Conservation (phyloP, 1,140 invertebrate genomes). For the Sminthurides bifidus region DNA sequence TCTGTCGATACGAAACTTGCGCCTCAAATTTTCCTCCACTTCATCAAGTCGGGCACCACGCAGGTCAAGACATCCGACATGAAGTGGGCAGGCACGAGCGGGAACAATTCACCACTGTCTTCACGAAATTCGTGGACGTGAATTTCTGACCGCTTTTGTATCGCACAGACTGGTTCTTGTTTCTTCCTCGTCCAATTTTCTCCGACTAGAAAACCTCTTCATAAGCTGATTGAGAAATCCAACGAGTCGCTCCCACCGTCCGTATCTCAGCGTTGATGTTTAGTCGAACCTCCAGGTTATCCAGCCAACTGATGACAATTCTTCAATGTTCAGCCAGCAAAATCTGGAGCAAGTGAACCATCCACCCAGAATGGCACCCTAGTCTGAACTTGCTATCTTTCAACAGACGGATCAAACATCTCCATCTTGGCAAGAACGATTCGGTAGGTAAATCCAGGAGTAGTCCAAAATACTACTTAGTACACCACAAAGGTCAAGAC, state of each 20-base stretch:
- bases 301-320: not conserved
- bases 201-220: conserved; percentile 29
- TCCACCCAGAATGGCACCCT: conserved; percentile 37
- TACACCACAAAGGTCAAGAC: conserved; percentile 37
- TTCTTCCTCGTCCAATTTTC: conserved; percentile 33
- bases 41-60: not conserved
- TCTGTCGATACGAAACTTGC: not conserved
- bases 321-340: conserved; percentile 2
- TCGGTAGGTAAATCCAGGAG: conserved; percentile 35
- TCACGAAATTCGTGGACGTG: too few relatives aligned
- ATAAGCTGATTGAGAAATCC: conserved; percentile 26
- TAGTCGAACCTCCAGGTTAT: conserved; percentile 32
- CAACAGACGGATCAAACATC: conserved; percentile 37
- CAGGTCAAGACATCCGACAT: not conserved
- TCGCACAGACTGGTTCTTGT: conserved; percentile 35
- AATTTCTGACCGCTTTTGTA: conserved; percentile 34
- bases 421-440: conserved; percentile 35
- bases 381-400: conserved; percentile 35
- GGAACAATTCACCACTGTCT: conserved; percentile 28
- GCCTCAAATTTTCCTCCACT: not conserved
- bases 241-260: conserved; percentile 35
- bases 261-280: conserved; percentile 33
- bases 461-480: conserved; percentile 39
- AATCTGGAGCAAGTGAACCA: conserved; percentile 30
- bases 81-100: conserved; percentile 33